Base-by-base conservation (phyloP, 2,113 vertebrate species). In the Callaeas wilsoni region DNA sequence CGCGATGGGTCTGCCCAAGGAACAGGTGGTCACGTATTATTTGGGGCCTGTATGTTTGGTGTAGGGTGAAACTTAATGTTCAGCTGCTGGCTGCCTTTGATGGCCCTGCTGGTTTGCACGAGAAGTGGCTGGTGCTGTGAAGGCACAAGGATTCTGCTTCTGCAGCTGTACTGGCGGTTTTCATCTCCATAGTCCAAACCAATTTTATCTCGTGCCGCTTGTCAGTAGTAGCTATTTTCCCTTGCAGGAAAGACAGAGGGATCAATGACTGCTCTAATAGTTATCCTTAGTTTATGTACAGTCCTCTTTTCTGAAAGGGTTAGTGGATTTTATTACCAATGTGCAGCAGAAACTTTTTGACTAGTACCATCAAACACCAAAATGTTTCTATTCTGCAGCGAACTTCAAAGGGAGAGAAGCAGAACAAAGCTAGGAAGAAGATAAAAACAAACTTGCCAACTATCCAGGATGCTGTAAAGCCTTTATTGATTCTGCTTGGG, bases 81-180 rank as follows among this genome's bases (percentile, higher is more conserved):
- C 96, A 97, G 96, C 96, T 98, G 97, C 94, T 89, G 71, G 26
- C 20, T 27, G 46, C 60, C 93, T 97, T 97, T 97, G 96, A 93
- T 95, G 94, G 96, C 68, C 1, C 1, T 49, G 78, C 57, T 69
- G 23, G 33, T 30, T 59, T 60, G 68, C 35, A 17, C 7, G 73
- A 26, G 19, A n/a, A 53, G 67, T 3, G 63, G 46, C 67, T 50
- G 93, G 50, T 7, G 22, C 82, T 63, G 76, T 52, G 25, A 9
- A 17, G 42, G 60, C 29, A 47, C 41, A 19, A 16, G 17, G 35
- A 7, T 30, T 59, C 41, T 52, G 78, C 53, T 87, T 19, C 73
- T 57, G 44, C 41, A 53, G 69, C 64, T 53, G 50, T 25, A 30
- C 15, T 27, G 42, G 27, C 55, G 42, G 17, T 6, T 75, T 80